Evolutionary conservation across 2,888 invertebrate species (phyloP).

Genomic region (Eurytoma californica): DNA sequence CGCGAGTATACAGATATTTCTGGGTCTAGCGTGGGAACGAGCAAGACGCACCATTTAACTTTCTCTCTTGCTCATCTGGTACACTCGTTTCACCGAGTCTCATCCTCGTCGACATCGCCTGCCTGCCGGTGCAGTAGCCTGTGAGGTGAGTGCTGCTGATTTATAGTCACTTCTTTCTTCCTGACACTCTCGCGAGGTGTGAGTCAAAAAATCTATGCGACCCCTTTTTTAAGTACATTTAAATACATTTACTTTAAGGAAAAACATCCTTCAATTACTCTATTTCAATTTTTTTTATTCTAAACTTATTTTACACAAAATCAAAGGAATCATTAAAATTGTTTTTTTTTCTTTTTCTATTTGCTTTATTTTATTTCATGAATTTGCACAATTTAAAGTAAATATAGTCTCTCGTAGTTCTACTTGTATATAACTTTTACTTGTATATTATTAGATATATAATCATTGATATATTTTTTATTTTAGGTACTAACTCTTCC

Average conservation of each 20-base stretch:
- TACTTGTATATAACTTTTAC: conserved; percentile 28
- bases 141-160: not conserved
- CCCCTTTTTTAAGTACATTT: too few species aligned
- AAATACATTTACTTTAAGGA: too few species aligned
- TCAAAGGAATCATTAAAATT: too few species aligned
- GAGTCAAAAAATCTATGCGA: too few species aligned
- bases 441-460: not conserved
- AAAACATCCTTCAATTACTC: too few species aligned
- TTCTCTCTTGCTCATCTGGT: not conserved
- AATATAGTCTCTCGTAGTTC: conserved; percentile 4
- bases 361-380: conserved; percentile 6
- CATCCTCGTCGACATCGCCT: conserved; percentile 2
- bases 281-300: too few species aligned
- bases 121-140: not conserved
- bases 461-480: not conserved
- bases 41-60: too few species aligned
- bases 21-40: not conserved
- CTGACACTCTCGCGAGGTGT: not conserved
- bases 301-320: too few species aligned
- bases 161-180: not conserved
- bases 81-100: not conserved
- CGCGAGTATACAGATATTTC: not conserved
- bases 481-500: conserved; percentile 35
- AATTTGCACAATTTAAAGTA: not conserved
- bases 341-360: conserved; percentile 26